A percentile compares a stretch with the other conserved stretches of the same genome.
Evolutionary conservation across 2,113 vertebrate species (phyloP).

Genomic region (Campylomormyrus numenius): DNA sequence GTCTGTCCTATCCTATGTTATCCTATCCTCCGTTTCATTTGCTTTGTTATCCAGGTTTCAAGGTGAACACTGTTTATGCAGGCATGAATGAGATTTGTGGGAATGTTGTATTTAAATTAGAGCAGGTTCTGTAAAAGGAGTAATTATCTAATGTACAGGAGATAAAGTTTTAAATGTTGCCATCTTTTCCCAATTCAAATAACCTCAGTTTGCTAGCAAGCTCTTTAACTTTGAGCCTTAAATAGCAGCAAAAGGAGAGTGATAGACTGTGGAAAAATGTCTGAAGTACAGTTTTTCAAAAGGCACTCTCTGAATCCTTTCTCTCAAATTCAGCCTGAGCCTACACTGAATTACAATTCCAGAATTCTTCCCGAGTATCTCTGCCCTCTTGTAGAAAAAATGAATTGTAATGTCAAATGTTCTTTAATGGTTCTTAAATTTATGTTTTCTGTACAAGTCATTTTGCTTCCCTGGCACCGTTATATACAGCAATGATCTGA

Average conservation of each 20-base stretch:
- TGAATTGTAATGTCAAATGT: background rate
- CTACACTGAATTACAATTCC: background rate
- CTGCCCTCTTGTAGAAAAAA: background rate
- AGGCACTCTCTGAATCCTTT: background rate
- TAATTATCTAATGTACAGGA: background rate
- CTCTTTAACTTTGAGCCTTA: slow-evolving; percentile 26
- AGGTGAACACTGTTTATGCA: background rate
- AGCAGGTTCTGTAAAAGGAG: background rate
- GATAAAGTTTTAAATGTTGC: slow-evolving; percentile 20
- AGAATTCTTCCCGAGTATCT: background rate
- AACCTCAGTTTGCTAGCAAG: slow-evolving; percentile 19
- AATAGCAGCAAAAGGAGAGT: slow-evolving; percentile 24
- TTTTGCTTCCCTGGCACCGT: background rate
- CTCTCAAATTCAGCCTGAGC: background rate
- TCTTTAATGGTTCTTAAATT: background rate
- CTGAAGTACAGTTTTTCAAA: slow-evolving; percentile 10
- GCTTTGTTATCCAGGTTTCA: background rate
- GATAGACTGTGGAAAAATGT: slow-evolving; percentile 35
- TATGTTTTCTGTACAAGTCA: background rate
- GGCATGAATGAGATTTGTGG: background rate
- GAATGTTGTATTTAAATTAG: background rate
- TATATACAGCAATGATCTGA: background rate
- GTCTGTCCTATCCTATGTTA: background rate
- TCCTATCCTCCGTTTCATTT: background rate
- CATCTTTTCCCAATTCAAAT: slow-evolving; percentile 23